These are phyloP conservation scores for Drosophila subquinaria DNA, from an alignment of 2,888 invertebrate genomes.

Conservation along the genomic window DNA sequence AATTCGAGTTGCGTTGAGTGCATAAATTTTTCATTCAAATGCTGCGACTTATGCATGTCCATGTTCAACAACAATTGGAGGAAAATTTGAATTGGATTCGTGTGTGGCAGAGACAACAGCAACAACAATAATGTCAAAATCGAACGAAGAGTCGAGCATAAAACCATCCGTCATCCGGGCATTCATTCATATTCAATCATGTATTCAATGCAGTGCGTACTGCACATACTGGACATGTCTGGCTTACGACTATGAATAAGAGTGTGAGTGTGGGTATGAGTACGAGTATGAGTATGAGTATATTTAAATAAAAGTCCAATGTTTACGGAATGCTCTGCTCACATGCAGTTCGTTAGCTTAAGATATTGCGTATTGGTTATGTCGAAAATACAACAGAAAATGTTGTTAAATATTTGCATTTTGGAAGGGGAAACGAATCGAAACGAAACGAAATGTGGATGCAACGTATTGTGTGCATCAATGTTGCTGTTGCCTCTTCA, in stretches of 20 bases:
- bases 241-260: slow-evolving; percentile 21
- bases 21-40: slow-evolving; percentile 49
- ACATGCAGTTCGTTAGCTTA: slow-evolving; percentile 57
- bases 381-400: slow-evolving; percentile 30
- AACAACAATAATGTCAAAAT: neutral
- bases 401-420: slow-evolving; percentile 74
- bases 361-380: slow-evolving; percentile 60
- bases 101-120: slow-evolving; percentile 63
- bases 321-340: slow-evolving; percentile 61
- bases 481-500: slow-evolving; percentile 75
- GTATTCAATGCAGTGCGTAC: slow-evolving; percentile 69
- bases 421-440: slow-evolving; percentile 7
- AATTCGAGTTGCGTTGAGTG: slow-evolving; percentile 9
- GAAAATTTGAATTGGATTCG: slow-evolving; percentile 49
- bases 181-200: slow-evolving; percentile 75
- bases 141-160: slow-evolving; percentile 27
- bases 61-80: slow-evolving; percentile 65
- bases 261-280: slow-evolving; percentile 4
- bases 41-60: slow-evolving; percentile 68
- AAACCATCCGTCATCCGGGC: slow-evolving; percentile 68
- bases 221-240: slow-evolving; percentile 37
- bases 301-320: slow-evolving; percentile 74
- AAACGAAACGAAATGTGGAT: neutral
- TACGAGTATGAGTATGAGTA: slow-evolving; percentile 36
- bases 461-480: slow-evolving; percentile 55